Evolutionary conservation across 2,888 invertebrate genomes (phyloP).

Genomic region (Sialis fuliginosa): DNA sequence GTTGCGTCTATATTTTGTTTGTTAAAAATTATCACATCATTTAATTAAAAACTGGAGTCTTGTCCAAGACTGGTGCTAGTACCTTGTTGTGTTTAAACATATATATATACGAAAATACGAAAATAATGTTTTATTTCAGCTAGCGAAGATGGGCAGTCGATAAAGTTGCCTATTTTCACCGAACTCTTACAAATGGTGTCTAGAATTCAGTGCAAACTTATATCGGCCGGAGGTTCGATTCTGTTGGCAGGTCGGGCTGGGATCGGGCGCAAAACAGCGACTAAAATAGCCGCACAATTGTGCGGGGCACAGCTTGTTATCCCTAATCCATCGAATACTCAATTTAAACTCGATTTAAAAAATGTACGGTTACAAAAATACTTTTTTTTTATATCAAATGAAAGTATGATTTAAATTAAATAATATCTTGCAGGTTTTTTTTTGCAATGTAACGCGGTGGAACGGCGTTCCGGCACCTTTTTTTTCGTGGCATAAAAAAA

Average conservation of each 20-base stretch:
- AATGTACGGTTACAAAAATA: no score
- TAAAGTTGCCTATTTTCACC: constrained; percentile 42
- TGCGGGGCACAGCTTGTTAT: constrained; percentile 42
- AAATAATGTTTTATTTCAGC: constrained; percentile 22
- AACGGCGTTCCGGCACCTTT: no score
- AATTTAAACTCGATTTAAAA: constrained; percentile 67
- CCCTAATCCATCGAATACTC: constrained; percentile 20
- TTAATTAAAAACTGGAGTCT: no score
- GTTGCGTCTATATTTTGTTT: no score
- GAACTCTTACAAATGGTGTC: constrained; percentile 49
- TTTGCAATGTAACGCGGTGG: no score
- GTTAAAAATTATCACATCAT: no score
- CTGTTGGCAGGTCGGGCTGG: constrained; percentile 63
- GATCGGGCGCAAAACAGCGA: constrained; percentile 61
- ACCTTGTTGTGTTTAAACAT: background rate
- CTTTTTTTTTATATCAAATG: no score
- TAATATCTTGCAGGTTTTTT: no score
- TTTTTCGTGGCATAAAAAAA: no score
- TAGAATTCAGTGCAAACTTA: constrained; percentile 41
- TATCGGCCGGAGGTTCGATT: constrained; percentile 41
- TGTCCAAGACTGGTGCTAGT: no score
- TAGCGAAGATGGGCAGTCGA: constrained; percentile 38
- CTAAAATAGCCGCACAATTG: constrained; percentile 54
- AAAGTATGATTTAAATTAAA: no score
- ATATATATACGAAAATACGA: no score